Evolutionary conservation across 2,797 vertebrate species (phyloP), one percentile per base, ranked within the genome.

Genomic region (Mastacembelus armatus): DNA sequence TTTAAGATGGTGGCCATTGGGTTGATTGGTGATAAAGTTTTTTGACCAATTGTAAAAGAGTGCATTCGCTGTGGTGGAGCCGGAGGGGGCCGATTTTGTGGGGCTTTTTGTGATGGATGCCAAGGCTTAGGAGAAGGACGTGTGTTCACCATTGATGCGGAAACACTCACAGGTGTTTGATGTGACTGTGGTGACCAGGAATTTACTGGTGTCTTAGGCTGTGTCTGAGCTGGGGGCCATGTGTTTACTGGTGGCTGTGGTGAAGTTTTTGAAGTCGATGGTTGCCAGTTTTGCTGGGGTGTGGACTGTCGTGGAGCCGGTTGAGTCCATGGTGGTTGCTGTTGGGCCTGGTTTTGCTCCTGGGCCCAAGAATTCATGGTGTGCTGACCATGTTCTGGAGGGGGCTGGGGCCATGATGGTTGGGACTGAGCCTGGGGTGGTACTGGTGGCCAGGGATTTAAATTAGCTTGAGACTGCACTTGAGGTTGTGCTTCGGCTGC

Each of bases 1-100:
- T 85, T 85, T 33, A 93, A 76, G 67, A 90, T 73, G 21, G 77
- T 93, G 27, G 92, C 92, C 87, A 92, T 83, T 49, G 95, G 93
- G 92, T 95, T 83, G 76, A 92, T 43, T 71, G 90, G 88, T 65
- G 94, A 94, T 6, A 94, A 92, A 44, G 77, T 57, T 70, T 80
- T 75, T 74, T 89, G 88, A 70, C 69, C 57, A 47, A 90, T 59
- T 3, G 77, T 87, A 64, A 91, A 93, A 16, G 91, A 90, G 66
- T 86, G 87, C 35, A 91, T 80, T 68, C 91, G 81, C 52, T 88
- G 90, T 56, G 90, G 89, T 36, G 92, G 84, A 52, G 88, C 55
- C 15, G 89, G 86, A 59, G 87, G 81, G 24, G 60, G 63, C 35
- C 14, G 78, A 52, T 21, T 85, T 60, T 83, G 79, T 38, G 85